phyloP scores from a whole-genome alignment of 1,140 invertebrate species.

The Apis dorsata region DNA sequence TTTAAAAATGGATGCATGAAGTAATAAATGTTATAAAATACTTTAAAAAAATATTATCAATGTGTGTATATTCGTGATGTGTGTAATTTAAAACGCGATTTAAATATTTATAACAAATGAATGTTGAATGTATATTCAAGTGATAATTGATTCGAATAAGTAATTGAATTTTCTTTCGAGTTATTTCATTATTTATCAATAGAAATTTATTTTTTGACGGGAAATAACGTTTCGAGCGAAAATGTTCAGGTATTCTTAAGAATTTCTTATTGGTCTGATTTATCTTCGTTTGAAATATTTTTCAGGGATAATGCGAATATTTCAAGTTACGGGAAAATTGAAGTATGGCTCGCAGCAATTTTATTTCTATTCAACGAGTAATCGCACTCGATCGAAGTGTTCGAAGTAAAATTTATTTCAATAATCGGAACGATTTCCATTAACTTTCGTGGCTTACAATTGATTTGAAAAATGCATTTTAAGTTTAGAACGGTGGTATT shows the following conservation, averaged over 20 bases:
- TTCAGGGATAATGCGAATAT: background rate
- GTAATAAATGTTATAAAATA: too few species aligned
- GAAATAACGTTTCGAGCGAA: background rate
- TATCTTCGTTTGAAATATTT: background rate
- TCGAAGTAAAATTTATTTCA: background rate
- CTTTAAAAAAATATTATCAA: too few species aligned
- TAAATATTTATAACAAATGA: too few species aligned
- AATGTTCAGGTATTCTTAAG: background rate
- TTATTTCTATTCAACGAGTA: background rate
- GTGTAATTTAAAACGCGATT: too few species aligned
- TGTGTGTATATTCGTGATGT: too few species aligned
- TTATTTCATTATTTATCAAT: too few species aligned
- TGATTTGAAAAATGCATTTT: background rate
- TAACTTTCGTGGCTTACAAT: background rate
- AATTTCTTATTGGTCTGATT: too few species aligned
- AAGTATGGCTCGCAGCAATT: constrained; percentile 1
- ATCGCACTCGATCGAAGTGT: constrained; percentile 1
- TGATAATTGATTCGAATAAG: too few species aligned
- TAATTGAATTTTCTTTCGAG: too few species aligned
- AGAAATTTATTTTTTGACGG: background rate
- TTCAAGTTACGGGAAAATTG: background rate
- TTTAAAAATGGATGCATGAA: too few species aligned
- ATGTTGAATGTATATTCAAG: too few species aligned
- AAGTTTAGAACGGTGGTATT: too few species aligned
- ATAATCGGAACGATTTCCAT: constrained; percentile 6